Evolutionary conservation across 2,113 vertebrate species (phyloP).

Genomic region (Microtus oregoni): DNA sequence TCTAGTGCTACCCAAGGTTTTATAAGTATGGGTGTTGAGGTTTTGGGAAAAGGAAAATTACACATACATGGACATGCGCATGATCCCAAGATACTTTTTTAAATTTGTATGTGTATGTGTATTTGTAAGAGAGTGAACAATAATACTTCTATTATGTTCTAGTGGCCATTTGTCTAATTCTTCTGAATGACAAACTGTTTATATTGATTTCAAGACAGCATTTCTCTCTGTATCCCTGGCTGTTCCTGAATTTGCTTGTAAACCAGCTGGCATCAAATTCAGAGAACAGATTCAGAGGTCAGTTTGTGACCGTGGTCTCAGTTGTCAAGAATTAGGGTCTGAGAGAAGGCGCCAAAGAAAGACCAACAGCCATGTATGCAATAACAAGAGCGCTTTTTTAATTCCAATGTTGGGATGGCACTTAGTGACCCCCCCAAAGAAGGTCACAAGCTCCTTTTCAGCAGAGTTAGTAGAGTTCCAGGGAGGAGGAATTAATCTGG

Average conservation of each 20-base stretch:
- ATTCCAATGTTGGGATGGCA: too few species aligned
- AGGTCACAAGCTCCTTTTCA: too few species aligned
- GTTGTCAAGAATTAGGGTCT: too few species aligned
- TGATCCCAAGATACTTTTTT: background rate
- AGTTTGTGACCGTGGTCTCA: background rate
- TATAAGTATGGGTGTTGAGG: background rate
- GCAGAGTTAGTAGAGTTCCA: too few species aligned
- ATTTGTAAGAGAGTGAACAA: rapidly evolving
- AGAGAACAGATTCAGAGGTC: background rate
- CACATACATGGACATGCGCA: background rate
- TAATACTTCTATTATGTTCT: background rate
- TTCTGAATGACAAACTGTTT: background rate
- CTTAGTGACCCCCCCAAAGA: too few species aligned
- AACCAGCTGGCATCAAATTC: background rate
- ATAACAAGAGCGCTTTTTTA: too few species aligned
- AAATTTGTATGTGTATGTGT: background rate
- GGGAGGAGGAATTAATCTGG: too few species aligned
- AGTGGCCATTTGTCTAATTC: background rate
- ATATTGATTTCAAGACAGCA: background rate
- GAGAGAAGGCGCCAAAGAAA: too few species aligned
- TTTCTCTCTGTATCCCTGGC: background rate
- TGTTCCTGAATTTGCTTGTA: background rate
- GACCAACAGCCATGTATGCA: too few species aligned
- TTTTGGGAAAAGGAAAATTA: background rate
- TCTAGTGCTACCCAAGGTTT: background rate